Percentiles rank a stretch among this genome's conserved stretches.
Conservation (phyloP, 2,113 vertebrate species). For the Brachirus orientalis region DNA sequence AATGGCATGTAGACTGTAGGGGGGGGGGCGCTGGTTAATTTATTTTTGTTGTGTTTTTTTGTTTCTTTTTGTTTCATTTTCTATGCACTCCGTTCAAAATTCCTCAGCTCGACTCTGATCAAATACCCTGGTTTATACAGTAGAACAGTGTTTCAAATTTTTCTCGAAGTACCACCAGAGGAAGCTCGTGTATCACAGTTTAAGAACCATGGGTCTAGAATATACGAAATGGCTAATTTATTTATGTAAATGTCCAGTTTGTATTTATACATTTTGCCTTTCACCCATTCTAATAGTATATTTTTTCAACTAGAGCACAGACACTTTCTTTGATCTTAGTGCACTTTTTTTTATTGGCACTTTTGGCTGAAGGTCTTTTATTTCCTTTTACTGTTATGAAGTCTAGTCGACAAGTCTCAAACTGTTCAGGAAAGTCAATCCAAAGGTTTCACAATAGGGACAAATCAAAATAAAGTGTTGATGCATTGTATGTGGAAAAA, state of each 20-base stretch:
- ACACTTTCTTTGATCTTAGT: background rate
- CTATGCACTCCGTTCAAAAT: too few relatives aligned
- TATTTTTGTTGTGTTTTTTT: too few relatives aligned
- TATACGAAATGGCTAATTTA: too few relatives aligned
- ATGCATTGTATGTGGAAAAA: conserved; percentile 25
- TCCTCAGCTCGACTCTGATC: too few relatives aligned
- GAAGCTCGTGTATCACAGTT: too few relatives aligned
- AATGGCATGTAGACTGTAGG: too few relatives aligned
- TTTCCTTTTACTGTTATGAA: background rate
- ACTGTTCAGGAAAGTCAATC: conserved; percentile 23
- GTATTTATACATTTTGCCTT: background rate
- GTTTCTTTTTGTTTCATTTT: too few relatives aligned
- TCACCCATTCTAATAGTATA: too few relatives aligned
- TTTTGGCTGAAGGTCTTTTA: background rate
- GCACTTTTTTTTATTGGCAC: conserved; percentile 1
- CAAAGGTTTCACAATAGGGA: background rate
- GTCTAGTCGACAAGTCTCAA: background rate
- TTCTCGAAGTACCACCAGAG: too few relatives aligned
- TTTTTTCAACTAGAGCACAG: background rate
- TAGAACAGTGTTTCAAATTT: too few relatives aligned
- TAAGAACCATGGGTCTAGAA: background rate
- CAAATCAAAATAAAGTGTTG: conserved; percentile 37
- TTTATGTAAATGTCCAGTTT: background rate
- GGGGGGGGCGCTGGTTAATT: too few relatives aligned
- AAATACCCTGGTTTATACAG: too few relatives aligned